These are phyloP conservation scores for Acipenser oxyrinchus DNA, from an alignment of 2,797 vertebrate genomes.

Conservation along the genomic window DNA sequence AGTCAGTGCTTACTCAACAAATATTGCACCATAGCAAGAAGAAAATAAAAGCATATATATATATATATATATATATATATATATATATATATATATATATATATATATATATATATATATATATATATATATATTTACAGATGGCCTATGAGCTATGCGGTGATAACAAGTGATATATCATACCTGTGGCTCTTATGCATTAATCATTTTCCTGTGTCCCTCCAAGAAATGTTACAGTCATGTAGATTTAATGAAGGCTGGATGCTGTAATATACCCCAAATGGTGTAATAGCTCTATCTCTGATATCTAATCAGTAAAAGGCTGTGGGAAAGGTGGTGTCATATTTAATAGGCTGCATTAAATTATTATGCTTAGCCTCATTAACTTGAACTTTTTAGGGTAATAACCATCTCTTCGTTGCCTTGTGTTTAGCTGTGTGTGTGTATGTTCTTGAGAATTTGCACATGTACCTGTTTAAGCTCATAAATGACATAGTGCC, in stretches of 20 bases:
- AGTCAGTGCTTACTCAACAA: conserved; percentile 17
- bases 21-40: neutral
- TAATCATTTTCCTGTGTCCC: neutral
- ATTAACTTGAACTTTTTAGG: conserved; percentile 7
- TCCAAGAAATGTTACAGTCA: conserved; percentile 14
- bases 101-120: too few species aligned
- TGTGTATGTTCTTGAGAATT: neutral
- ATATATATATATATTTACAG: too few species aligned
- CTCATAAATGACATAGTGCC: too few species aligned
- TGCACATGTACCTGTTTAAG: too few species aligned
- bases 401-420: conserved; percentile 1
- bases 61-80: too few species aligned
- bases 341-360: conserved; percentile 18
- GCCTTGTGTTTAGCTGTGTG: neutral
- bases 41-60: too few species aligned
- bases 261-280: conserved; percentile 10
- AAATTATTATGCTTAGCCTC: conserved; percentile 7
- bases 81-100: too few species aligned
- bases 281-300: conserved; percentile 6
- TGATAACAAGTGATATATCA: conserved; percentile 6
- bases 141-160: conserved; percentile 12
- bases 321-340: conserved; percentile 8
- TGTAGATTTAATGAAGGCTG: accelerated
- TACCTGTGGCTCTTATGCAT: neutral
- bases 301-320: conserved; percentile 5